Evolutionary conservation across 2,113 vertebrate species (phyloP), one percentile per base, ranked within the genome.

Genomic region (Sceloporus undulatus): DNA sequence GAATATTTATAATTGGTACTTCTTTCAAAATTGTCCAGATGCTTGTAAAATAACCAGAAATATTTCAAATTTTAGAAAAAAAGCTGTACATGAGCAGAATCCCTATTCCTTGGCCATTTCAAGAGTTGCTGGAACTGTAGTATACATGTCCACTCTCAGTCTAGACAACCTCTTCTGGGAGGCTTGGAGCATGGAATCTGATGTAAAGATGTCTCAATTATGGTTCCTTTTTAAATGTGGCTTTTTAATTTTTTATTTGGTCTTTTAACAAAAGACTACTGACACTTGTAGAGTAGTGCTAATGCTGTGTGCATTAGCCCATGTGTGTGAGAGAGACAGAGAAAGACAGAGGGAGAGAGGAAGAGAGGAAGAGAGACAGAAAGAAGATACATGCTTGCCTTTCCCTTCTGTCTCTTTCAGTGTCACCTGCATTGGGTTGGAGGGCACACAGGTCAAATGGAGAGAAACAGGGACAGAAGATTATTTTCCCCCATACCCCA

Each of bases 31-130:
- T 81, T 73, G 66, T 80, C 52, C 66, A 87, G 52, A 87, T 87
- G 78, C 52, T 87, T 87, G 62, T 62, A 87, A 87, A 62, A 38
- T 27, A 87, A 76, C 27, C 54, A 66, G 71, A 82, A 62, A 75
- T 48, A 65, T 82, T 87, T 74, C 86, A 82, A 9, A 65, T 82
- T 82, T 82, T 34, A 16, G 25, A 42, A 16, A 34, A n/a, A 10
- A 56, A 16, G 42, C 52, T 48, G n/a, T 21, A 65, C 25, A 82
- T 13, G 42, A 25, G 27, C 42, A 65, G 40, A 82, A 11, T 52
- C 40, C 29, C 16, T 71, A 71, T 16, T 80, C 66, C 2, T 38
- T 52, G 27, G 19, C 78, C 34, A 38, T 79, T 8, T 85, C 56
- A 42, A 77, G 54, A 85, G 56, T 21, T 56, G 16, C 25, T 82